A percentile compares a stretch with the other conserved stretches of the same genome.
phyloP scores from a whole-genome alignment of 1,140 invertebrate species.

The Dendroctonus ponderosae region DNA sequence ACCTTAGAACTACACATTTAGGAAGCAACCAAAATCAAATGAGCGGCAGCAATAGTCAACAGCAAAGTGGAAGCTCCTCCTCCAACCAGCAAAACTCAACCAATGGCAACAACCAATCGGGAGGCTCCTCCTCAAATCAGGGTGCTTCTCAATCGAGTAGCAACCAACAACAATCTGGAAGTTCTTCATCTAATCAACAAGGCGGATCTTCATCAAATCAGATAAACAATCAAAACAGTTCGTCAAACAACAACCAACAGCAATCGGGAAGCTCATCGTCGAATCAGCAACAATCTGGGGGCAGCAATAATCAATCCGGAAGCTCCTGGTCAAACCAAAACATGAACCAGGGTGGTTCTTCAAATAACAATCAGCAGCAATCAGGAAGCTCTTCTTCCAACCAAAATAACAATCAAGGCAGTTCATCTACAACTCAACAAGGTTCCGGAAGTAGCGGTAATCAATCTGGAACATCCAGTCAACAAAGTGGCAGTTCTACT shows the following conservation, averaged over 20 bases:
- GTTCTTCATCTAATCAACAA: constrained; percentile 15
- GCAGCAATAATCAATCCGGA: constrained; percentile 6
- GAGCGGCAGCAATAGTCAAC: constrained; percentile 15
- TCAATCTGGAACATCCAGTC: constrained; percentile 19
- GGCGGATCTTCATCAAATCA: constrained; percentile 18
- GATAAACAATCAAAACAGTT: constrained; percentile 15
- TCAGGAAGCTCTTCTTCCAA: constrained; percentile 2
- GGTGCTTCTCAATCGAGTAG: background rate
- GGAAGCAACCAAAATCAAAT: constrained; percentile 5
- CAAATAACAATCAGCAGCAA: constrained; percentile 30
- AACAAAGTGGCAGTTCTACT: constrained; percentile 3
- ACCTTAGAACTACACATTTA: background rate
- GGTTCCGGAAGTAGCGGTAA: constrained; percentile 18
- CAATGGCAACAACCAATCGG: constrained; percentile 22
- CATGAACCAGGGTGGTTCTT: constrained; percentile 34
- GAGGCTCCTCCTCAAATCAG: constrained; percentile 24
- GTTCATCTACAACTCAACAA: constrained; percentile 20
- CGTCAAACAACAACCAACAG: background rate
- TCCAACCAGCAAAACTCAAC: background rate
- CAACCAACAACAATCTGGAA: constrained; percentile 8
- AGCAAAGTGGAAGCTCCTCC: constrained; percentile 3
- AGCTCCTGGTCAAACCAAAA: constrained; percentile 13
- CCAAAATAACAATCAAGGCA: background rate
- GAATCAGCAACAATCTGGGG: background rate
- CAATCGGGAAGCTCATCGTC: background rate